Base-by-base conservation (phyloP, 2,113 vertebrate species). In the Progne subis region DNA sequence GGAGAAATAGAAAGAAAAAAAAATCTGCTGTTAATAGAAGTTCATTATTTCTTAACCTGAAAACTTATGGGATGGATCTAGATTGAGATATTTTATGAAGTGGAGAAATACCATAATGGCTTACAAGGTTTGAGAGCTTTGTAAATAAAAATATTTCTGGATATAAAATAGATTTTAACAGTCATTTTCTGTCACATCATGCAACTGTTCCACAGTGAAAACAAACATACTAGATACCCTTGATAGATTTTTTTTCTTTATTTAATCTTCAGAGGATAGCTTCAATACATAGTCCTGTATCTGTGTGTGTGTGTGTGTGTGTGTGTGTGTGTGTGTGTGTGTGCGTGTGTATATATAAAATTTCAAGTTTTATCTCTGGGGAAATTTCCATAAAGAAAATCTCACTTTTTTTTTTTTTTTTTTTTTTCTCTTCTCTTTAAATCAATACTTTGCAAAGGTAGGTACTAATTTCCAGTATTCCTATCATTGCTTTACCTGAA, bases 401-500 rank as follows among this genome's bases (percentile, higher is more conserved):
- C 15, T 82, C 50, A 71, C 37, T 7, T 9, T 21, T 3, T 37
- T 57, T 65, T 34, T 24, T 9, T 21, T 3, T 37, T 57, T 65
- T 34, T 24, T 28, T 53, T 18, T 37, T 61, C 41, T 80, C 53
- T 87, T 89, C 47, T 94, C 53, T 96, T 95, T 84, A 75, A 95
- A 96, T 96, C 63, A 85, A 46, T 96, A 95, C 97, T 97, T 97
- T 95, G 92, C 53, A 56, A 80, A 86, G 53, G 31, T 41, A 88
- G 61, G 84, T 37, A 93, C 70, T 83, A 29, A 96, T 88, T 97
- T 98, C 64, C 53, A 95, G 67, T 53, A 69, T 32, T 92, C 50
- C 53, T 82, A 75, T 43, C 20, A 31, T 14, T 14, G 53, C 57
- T 94, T 94, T 92, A 91, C 76, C 82, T 96, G 85, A 94, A 95